These are phyloP conservation scores for Luperina nickerlii DNA, from an alignment of 2,888 invertebrate species.

Conservation along the genomic window DNA sequence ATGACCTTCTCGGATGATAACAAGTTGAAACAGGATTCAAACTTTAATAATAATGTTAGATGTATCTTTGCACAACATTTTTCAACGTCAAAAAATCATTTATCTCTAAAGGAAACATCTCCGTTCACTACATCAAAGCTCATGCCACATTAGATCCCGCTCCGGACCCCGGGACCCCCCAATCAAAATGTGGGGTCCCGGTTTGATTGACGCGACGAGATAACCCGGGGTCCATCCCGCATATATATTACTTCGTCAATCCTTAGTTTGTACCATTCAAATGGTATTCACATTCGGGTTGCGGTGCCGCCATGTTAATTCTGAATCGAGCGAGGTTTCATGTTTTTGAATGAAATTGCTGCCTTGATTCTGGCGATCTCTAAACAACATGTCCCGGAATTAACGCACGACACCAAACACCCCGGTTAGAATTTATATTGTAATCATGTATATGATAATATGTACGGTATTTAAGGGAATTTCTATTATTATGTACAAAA, in stretches of 20 bases:
- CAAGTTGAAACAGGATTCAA: neutral
- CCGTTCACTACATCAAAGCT: constrained; percentile 35
- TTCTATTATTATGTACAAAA: no score
- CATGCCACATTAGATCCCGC: constrained; percentile 37
- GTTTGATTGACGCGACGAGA: constrained; percentile 67
- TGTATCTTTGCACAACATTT: neutral
- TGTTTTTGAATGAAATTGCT: constrained; percentile 15
- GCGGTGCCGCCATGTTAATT: constrained; percentile 21
- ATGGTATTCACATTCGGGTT: constrained; percentile 61
- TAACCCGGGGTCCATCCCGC: constrained; percentile 66
- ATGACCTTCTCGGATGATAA: no score
- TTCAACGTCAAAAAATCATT: constrained; percentile 4
- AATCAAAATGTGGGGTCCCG: constrained; percentile 24
- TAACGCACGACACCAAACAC: neutral
- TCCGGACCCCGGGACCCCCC: constrained; percentile 29
- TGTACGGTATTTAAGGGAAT: no score
- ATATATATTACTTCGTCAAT: constrained; percentile 74
- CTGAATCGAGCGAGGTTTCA: constrained; percentile 15
- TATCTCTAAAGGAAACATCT: constrained; percentile 3
- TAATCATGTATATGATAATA: no score
- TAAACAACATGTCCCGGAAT: neutral
- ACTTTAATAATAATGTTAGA: neutral
- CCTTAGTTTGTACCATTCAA: constrained; percentile 55
- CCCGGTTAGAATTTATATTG: neutral
- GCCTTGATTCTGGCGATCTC: neutral